phyloP scores from a whole-genome alignment of 2,113 vertebrate genomes.

The Penelope pileata region DNA sequence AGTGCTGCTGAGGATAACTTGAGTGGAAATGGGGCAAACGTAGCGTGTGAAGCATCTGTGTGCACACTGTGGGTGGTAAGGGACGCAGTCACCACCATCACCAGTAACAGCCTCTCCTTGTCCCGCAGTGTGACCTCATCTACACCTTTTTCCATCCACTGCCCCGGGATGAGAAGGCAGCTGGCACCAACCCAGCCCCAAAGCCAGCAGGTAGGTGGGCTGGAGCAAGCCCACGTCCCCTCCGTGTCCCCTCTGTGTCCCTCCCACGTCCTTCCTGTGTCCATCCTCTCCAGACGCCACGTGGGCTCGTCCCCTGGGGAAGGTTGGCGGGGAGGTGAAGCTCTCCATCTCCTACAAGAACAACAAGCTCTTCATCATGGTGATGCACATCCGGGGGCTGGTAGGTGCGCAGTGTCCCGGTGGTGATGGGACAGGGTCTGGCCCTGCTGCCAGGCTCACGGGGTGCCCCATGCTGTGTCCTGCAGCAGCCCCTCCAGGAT shows the following conservation, averaged over 20 bases:
- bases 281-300: slow-evolving; percentile 76
- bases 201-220: slow-evolving; percentile 81
- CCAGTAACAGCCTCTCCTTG: not conserved
- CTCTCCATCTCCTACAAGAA: slow-evolving; percentile 95
- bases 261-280: rapidly evolving
- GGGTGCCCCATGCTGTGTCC: not conserved
- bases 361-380: slow-evolving; percentile 97
- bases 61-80: rapidly evolving
- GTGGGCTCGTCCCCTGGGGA: slow-evolving; percentile 84
- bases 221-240: not conserved
- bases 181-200: slow-evolving; percentile 64
- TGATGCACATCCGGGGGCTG: slow-evolving; percentile 95
- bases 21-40: rapidly evolving
- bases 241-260: rapidly evolving
- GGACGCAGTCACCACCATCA: rapidly evolving
- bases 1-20: rapidly evolving
- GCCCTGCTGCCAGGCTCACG: rapidly evolving
- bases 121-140: slow-evolving; percentile 88
- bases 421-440: rapidly evolving
- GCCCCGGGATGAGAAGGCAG: slow-evolving; percentile 86
- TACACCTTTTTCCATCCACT: slow-evolving; percentile 94
- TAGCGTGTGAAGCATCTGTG: rapidly evolving
- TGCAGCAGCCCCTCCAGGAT: slow-evolving; percentile 88
- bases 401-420: slow-evolving; percentile 67
- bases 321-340: slow-evolving; percentile 91